Evolutionary conservation across 1,140 invertebrate genomes (phyloP), one percentile per base, ranked within the genome.

Genomic region (Formica selysi): DNA sequence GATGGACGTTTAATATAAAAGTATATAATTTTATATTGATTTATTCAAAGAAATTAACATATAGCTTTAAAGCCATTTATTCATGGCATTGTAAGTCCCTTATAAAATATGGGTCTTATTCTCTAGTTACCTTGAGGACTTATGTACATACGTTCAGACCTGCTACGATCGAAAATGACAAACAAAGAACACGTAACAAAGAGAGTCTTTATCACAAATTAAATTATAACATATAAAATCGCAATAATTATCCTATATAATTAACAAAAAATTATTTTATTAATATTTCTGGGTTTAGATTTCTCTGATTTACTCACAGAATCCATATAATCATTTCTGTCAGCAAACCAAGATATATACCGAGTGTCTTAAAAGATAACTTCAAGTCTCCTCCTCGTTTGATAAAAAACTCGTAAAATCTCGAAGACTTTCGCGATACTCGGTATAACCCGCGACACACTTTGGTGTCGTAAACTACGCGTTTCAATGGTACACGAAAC

Each of bases 181-280:
- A 68, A 19, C 76, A 8, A 22, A 29, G 19, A 7, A 22, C 22
- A 36, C 19, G 32, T 13, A 65, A 57, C 22, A 54, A 19, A 26
- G 32, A 70, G n/a, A 65, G 44, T 67, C 19, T 83, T 62, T 74
- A 74, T 83, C 79, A 83, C 68, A 83, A 81, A 61, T 73, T 73
- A 81, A 73, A 83, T 81, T 71, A 71, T 29, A 70, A 48, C 32
- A 51, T 71, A 81, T 8, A 38, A 13, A 22, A 48, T 68, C 22
- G 26, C 29, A n/a, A 44, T 3, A 2, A 10, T 61, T 61, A 41
- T 54, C 44, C 10, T 73, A 59, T 3, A 38, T 32, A 81, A 32
- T 29, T 74, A 36, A 62, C 19, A n/a, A 74, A 22, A 44, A 59
- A 4, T 44, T 59, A 61, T 62, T 48, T 74, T 2, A 4, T 70